Percentiles rank a stretch among this genome's conserved stretches.
These are phyloP conservation scores for Plumapathes pennacea DNA, from an alignment of 92 coral and sea anemone species.

Conservation along the genomic window DNA sequence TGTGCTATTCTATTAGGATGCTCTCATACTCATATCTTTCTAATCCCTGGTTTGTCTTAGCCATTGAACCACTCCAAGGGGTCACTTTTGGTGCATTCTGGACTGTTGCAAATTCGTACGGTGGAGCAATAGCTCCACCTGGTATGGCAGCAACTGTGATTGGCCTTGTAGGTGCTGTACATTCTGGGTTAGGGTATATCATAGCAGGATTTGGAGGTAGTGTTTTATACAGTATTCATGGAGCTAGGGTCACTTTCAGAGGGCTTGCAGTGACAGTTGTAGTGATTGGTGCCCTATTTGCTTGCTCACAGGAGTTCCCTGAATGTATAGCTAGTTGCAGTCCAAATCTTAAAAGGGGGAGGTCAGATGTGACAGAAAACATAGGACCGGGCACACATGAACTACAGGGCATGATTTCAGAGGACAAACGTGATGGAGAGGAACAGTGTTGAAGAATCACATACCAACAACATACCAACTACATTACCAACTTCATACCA, in stretches of 20 bases:
- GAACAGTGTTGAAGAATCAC: too few species aligned
- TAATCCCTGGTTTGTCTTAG: conserved; percentile 49
- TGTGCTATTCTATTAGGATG: conserved; percentile 41
- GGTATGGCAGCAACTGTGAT: conserved; percentile 54
- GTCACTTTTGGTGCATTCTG: conserved; percentile 60
- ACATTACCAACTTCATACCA: too few species aligned
- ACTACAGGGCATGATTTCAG: too few species aligned
- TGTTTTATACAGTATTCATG: conserved; percentile 24
- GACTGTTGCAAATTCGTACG: conserved; percentile 58
- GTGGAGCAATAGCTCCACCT: conserved; percentile 36
- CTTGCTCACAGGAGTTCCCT: conserved; percentile 22
- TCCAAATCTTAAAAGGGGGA: too few species aligned
- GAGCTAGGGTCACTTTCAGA: conserved; percentile 42
- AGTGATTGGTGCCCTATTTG: conserved; percentile 24
- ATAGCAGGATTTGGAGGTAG: conserved; percentile 56
- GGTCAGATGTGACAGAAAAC: too few species aligned
- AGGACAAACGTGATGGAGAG: too few species aligned
- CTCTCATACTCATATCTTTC: conserved; percentile 43
- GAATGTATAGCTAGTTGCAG: too few species aligned
- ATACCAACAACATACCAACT: too few species aligned
- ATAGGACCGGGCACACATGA: too few species aligned
- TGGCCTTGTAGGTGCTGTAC: conserved; percentile 35
- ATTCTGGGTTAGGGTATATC: conserved; percentile 38
- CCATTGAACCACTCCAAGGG: conserved; percentile 46
- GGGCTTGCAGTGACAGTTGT: conserved; percentile 30